Conservation (phyloP, 2,797 vertebrate species). For the Anolis apletophallus region DNA sequence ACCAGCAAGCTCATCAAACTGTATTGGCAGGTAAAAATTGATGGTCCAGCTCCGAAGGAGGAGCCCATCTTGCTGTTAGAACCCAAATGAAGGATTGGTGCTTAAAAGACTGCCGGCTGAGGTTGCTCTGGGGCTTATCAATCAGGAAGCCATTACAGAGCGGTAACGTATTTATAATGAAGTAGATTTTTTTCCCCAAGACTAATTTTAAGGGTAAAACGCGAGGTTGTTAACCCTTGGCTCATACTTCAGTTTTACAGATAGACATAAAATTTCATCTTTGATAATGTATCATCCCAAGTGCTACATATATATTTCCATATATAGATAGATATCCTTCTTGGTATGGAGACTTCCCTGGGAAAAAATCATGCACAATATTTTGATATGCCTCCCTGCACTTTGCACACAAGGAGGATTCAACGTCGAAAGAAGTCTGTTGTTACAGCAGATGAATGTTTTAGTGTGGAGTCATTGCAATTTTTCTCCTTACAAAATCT, state of each 20-base stretch:
- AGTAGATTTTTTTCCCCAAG: slow-evolving; percentile 72
- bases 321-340: neutral
- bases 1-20: slow-evolving; percentile 87
- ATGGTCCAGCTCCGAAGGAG: slow-evolving; percentile 71
- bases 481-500: neutral
- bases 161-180: slow-evolving; percentile 79
- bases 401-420: slow-evolving; percentile 52
- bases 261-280: slow-evolving; percentile 73
- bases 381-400: slow-evolving; percentile 60
- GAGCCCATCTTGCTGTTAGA: slow-evolving; percentile 76
- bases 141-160: slow-evolving; percentile 77
- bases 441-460: neutral
- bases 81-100: slow-evolving; percentile 84
- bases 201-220: slow-evolving; percentile 78
- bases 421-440: slow-evolving; percentile 22
- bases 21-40: slow-evolving; percentile 92
- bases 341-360: slow-evolving; percentile 33
- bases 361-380: slow-evolving; percentile 23
- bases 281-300: slow-evolving; percentile 55
- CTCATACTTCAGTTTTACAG: slow-evolving; percentile 76
- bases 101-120: slow-evolving; percentile 84
- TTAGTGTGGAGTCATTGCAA: neutral
- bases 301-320: slow-evolving; percentile 47
- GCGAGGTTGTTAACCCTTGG: slow-evolving; percentile 77
- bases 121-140: slow-evolving; percentile 81